These are phyloP conservation scores for Rhamnusium bicolor DNA, from an alignment of 2,888 invertebrate species.

Conservation along the genomic window DNA sequence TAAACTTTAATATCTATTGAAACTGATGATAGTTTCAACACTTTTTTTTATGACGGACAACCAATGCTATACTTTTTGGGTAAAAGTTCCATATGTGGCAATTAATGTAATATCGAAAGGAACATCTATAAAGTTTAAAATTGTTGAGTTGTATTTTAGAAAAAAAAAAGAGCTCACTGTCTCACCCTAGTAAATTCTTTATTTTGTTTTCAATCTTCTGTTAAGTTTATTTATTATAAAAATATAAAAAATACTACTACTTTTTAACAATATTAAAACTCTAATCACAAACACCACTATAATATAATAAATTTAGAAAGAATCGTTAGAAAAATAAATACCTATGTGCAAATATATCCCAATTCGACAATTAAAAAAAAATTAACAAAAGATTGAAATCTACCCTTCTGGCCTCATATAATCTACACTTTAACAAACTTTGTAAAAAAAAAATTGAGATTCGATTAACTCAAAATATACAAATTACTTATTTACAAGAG, in stretches of 20 bases:
- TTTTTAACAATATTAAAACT: conserved; percentile 2
- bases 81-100: too few relatives aligned
- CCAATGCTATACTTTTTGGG: neutral
- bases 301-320: conserved; percentile 19
- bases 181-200: conserved; percentile 8
- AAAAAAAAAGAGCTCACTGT: neutral
- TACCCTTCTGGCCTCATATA: conserved; percentile 31
- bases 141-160: neutral
- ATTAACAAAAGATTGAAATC: conserved; percentile 46
- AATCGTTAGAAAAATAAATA: conserved; percentile 4
- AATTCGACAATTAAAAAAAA: neutral
- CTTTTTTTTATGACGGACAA: too few relatives aligned
- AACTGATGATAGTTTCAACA: neutral
- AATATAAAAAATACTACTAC: conserved; percentile 15
- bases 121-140: neutral
- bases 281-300: neutral
- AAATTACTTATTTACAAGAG: conserved; percentile 44
- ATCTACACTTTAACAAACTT: conserved; percentile 23
- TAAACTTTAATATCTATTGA: neutral
- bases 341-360: neutral
- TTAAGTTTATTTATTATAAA: conserved; percentile 24
- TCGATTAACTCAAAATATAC: conserved; percentile 47
- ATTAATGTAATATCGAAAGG: too few relatives aligned
- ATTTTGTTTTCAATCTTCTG: conserved; percentile 38
- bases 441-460: conserved; percentile 47